Evolutionary conservation across 2,888 invertebrate genomes (phyloP), one percentile per base, ranked within the genome.

Genomic region (Dicyrtomina minuta): DNA sequence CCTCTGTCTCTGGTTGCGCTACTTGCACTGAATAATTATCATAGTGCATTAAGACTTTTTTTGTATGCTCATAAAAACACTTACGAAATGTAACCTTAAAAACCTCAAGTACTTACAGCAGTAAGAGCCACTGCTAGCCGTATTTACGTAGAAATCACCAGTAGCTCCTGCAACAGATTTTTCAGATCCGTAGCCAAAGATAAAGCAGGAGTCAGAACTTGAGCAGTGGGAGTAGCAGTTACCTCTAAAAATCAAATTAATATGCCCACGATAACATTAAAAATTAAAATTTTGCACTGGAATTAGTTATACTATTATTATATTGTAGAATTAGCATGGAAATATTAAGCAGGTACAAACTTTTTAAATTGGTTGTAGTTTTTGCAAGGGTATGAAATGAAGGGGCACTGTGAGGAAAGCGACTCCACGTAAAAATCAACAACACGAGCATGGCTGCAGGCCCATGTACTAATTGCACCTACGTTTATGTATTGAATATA

Each of bases 371-470:
- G 79, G 39, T 78, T 79, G 64, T 78, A 79, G 65, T 74, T 80
- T 15, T 76, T 74, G 74, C 83, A 83, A 5, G 76, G 76, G 73
- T 78, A 81, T 3, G 80, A 80, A 17, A 75, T 79, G 70, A 81
- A 83, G 2, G 81, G 81, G 73, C 82, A 83, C 12, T 72, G 70
- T 1, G 79, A 75, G 55, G 80, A 49, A n/a, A 79, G 74, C 39
- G 78, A 77, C 67, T 79, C 79, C 10, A 73, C 76, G 44, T 72
- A 79, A 59, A 73, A 79, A 15, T 76, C 75, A 24, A 74, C 75
- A 51, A 75, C 76, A 24, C 79, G 68, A 43, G 68, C 71, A 59
- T 79, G 79, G 61, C 76, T 76, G 73, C 79, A 79, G 43, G 78
- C 77, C 73, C 75, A 78, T 12, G 43, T 20, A 39, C 73, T 67